Conservation (phyloP, 2,888 invertebrate genomes). For the Galerucella nymphaeae region DNA sequence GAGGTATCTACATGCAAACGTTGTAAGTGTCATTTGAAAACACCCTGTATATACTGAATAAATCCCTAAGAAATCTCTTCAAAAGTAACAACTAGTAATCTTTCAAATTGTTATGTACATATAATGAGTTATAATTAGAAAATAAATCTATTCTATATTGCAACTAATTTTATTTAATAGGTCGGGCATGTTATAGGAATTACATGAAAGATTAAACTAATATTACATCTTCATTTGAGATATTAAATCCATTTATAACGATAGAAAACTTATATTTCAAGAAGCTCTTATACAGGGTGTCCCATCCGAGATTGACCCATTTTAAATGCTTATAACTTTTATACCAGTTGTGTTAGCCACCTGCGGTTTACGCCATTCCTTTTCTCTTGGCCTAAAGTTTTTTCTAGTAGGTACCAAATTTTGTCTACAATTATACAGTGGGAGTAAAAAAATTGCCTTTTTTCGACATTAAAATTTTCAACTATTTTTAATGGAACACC, state of each 20-base stretch:
- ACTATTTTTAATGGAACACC: too few species aligned
- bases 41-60: not conserved
- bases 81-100: not conserved
- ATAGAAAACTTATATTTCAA: not conserved
- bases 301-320: too few species aligned
- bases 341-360: too few species aligned
- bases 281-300: not conserved
- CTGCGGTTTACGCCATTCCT: too few species aligned
- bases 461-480: too few species aligned
- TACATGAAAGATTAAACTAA: slow-evolving; percentile 32
- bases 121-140: slow-evolving; percentile 22
- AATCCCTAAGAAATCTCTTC: not conserved
- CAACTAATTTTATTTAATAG: slow-evolving; percentile 31
- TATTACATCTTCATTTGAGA: not conserved
- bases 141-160: slow-evolving; percentile 21
- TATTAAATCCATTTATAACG: slow-evolving; percentile 4
- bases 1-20: too few species aligned
- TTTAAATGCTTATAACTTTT: too few species aligned
- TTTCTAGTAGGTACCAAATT: too few species aligned
- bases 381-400: too few species aligned
- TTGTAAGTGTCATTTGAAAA: too few species aligned
- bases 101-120: not conserved
- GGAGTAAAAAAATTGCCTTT: too few species aligned
- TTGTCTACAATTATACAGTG: too few species aligned
- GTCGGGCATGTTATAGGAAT: slow-evolving; percentile 36